Evolutionary conservation across 2,888 invertebrate species (phyloP).

Genomic region (Cerastis leucographa): DNA sequence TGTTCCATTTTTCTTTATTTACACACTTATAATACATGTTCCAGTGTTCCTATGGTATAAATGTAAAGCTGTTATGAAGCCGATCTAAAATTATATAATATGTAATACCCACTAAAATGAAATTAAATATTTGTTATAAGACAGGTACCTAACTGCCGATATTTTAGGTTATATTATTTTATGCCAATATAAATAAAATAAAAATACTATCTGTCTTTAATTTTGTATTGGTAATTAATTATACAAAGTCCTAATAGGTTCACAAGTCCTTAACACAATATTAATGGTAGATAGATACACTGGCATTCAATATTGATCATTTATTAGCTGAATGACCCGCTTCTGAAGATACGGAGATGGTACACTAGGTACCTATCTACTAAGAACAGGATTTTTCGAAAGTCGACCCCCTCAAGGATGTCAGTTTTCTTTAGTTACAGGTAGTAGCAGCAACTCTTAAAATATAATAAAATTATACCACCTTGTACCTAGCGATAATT

Average conservation of each 20-base stretch:
- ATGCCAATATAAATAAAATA: slow-evolving; percentile 45
- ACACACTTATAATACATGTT: slow-evolving; percentile 8
- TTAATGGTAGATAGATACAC: slow-evolving; percentile 9
- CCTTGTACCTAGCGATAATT: neutral
- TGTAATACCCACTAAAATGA: neutral
- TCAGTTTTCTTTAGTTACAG: neutral
- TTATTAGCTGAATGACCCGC: neutral
- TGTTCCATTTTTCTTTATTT: slow-evolving; percentile 1
- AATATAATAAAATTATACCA: slow-evolving; percentile 1
- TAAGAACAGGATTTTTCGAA: slow-evolving; percentile 1
- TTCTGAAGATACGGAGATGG: neutral
- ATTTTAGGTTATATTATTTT: slow-evolving; percentile 35
- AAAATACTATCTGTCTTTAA: slow-evolving; percentile 10
- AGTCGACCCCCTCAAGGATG: neutral
- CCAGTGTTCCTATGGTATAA: slow-evolving; percentile 11
- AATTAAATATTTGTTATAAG: slow-evolving; percentile 21
- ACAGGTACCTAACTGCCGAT: slow-evolving; percentile 17
- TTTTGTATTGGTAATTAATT: slow-evolving; percentile 33
- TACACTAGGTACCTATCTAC: neutral
- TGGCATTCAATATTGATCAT: neutral
- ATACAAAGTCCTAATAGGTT: slow-evolving; percentile 21
- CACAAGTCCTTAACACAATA: slow-evolving; percentile 7
- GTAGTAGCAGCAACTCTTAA: slow-evolving; percentile 9
- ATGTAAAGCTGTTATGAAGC: slow-evolving; percentile 31
- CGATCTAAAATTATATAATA: neutral